These are phyloP conservation scores for Anadara kagoshimensis DNA, from an alignment of 1,140 invertebrate genomes.

Conservation along the genomic window DNA sequence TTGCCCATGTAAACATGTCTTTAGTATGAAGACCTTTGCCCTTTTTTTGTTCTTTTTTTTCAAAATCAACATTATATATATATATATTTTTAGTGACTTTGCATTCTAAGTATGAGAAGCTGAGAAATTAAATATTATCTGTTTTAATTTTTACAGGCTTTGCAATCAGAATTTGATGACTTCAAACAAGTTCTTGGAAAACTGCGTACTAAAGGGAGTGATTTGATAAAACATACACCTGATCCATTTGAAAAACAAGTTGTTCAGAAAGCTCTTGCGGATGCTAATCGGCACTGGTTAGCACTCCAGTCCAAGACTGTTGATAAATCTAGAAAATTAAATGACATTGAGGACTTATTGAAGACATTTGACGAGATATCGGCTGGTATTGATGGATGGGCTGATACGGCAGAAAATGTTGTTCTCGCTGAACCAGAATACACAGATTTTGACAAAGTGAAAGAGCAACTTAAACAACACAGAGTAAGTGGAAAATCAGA, in stretches of 20 bases:
- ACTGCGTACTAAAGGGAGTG: constrained; percentile 56
- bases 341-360: constrained; percentile 91
- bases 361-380: constrained; percentile 89
- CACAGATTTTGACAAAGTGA: constrained; percentile 85
- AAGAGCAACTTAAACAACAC: constrained; percentile 88
- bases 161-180: constrained; percentile 55
- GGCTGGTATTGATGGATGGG: constrained; percentile 87
- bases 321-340: constrained; percentile 81
- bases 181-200: constrained; percentile 57
- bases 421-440: constrained; percentile 85
- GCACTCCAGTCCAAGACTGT: constrained; percentile 83
- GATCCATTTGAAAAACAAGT: constrained; percentile 58
- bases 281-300: constrained; percentile 82
- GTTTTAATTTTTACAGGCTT: constrained; percentile 45
- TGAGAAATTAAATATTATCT: too few relatives aligned
- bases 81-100: too few relatives aligned
- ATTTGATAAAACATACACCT: constrained; percentile 56
- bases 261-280: constrained; percentile 58
- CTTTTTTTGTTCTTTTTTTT: too few relatives aligned
- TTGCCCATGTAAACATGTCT: too few relatives aligned
- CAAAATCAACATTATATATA: too few relatives aligned
- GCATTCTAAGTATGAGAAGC: too few relatives aligned
- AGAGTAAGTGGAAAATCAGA: constrained; percentile 78
- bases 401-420: constrained; percentile 86
- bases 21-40: too few relatives aligned